Evolutionary conservation across 2,113 vertebrate species (phyloP).

Genomic region (Oceanites oceanicus): DNA sequence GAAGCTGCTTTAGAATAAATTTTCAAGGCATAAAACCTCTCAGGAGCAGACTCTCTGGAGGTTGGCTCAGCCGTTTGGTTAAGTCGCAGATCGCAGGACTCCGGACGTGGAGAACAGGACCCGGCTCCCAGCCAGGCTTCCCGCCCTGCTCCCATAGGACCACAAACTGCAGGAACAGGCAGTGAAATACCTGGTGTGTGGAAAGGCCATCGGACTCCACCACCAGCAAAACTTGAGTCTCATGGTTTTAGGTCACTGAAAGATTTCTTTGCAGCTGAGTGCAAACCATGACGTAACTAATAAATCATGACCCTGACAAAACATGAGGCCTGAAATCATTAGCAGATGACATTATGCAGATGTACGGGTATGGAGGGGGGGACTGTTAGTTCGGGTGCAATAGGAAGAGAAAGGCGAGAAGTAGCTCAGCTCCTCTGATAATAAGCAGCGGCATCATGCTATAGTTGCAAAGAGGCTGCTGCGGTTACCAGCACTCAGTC

Average conservation of each 20-base stretch:
- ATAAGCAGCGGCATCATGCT: background rate
- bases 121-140: background rate
- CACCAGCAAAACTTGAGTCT: background rate
- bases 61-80: background rate
- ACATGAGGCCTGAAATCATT: background rate
- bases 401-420: background rate
- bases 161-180: background rate
- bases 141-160: background rate
- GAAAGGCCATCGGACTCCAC: background rate
- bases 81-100: background rate
- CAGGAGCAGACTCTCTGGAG: background rate
- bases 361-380: background rate
- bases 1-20: slow-evolving; percentile 21
- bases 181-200: background rate
- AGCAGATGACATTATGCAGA: background rate
- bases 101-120: background rate
- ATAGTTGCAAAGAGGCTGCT: background rate
- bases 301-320: background rate
- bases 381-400: background rate
- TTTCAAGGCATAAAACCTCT: background rate
- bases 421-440: background rate
- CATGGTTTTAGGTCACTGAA: background rate
- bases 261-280: slow-evolving; percentile 37
- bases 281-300: background rate
- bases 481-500: background rate